phyloP scores from a whole-genome alignment of 2,113 vertebrate species.

The Fregata magnificens region DNA sequence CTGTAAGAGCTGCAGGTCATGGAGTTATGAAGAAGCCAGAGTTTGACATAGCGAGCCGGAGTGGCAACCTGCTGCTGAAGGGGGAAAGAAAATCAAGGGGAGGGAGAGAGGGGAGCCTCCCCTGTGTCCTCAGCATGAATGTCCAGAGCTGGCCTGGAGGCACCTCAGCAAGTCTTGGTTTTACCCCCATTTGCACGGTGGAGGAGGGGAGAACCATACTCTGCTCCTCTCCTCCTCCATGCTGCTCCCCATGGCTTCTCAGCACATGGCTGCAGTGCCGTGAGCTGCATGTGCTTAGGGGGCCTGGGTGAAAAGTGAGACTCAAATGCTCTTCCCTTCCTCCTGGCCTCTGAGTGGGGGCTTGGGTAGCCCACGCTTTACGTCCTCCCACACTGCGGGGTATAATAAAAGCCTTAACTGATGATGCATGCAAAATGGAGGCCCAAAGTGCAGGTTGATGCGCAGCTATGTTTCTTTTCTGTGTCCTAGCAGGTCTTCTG shows the following conservation, averaged over 20 bases:
- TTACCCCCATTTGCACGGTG: not conserved
- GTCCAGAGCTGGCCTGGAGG: not conserved
- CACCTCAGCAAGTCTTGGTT: not conserved
- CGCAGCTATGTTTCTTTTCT: not conserved
- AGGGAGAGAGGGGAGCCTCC: not conserved
- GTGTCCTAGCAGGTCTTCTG: not conserved
- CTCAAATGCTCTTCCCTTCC: not conserved
- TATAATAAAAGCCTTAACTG: not conserved
- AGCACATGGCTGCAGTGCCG: accelerated
- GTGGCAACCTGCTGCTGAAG: not conserved
- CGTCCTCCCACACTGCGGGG: accelerated
- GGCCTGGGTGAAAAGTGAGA: not conserved
- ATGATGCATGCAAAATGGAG: not conserved
- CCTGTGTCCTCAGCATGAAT: not conserved
- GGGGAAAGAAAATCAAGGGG: not conserved
- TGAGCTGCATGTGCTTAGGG: not conserved
- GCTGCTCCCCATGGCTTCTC: not conserved
- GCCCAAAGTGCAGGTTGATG: not conserved
- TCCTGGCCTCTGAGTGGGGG: not conserved
- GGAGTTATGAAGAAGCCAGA: not conserved
- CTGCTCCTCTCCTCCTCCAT: not conserved
- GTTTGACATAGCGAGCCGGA: not conserved
- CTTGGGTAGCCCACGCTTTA: not conserved
- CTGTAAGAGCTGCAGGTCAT: not conserved
- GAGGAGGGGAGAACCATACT: not conserved